Evolutionary conservation across 2,888 invertebrate species (phyloP).

Genomic region (Galerucella pusilla): DNA sequence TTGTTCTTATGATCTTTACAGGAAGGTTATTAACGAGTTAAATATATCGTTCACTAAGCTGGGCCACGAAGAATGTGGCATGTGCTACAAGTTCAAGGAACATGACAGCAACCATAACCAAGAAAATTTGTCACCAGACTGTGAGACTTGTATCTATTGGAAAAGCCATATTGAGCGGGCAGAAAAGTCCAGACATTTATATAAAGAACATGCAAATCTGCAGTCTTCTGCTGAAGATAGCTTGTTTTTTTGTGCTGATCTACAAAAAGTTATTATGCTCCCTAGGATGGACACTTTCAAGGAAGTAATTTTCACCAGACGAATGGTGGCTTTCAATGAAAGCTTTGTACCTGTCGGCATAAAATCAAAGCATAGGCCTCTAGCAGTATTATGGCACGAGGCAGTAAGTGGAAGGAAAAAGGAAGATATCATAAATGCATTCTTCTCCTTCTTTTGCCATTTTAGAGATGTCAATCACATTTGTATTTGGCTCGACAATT

Average conservation of each 20-base stretch:
- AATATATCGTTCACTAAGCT: slow-evolving; percentile 11
- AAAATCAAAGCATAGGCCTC: not conserved
- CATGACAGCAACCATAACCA: not conserved
- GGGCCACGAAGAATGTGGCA: slow-evolving; percentile 15
- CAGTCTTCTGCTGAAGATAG: not conserved
- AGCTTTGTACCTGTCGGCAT: not conserved
- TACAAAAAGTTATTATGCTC: not conserved
- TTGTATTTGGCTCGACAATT: no score
- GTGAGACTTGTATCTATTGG: slow-evolving; percentile 8
- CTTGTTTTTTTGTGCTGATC: not conserved
- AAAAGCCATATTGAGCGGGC: slow-evolving; percentile 11
- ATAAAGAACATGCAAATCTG: not conserved
- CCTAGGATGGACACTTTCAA: not conserved
- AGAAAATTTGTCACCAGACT: not conserved
- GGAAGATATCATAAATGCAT: no score
- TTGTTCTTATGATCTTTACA: not conserved
- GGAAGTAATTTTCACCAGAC: not conserved
- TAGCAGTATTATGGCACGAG: not conserved
- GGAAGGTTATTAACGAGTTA: not conserved
- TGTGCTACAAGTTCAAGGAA: not conserved
- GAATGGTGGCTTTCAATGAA: not conserved
- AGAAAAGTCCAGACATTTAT: slow-evolving; percentile 1
- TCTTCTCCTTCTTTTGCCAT: no score
- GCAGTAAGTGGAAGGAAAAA: not conserved
- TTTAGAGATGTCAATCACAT: no score